These are phyloP conservation scores for Ophiothrix spiculata DNA, from an alignment of 35 echinoderm and acorn worm genomes.

Conservation along the genomic window DNA sequence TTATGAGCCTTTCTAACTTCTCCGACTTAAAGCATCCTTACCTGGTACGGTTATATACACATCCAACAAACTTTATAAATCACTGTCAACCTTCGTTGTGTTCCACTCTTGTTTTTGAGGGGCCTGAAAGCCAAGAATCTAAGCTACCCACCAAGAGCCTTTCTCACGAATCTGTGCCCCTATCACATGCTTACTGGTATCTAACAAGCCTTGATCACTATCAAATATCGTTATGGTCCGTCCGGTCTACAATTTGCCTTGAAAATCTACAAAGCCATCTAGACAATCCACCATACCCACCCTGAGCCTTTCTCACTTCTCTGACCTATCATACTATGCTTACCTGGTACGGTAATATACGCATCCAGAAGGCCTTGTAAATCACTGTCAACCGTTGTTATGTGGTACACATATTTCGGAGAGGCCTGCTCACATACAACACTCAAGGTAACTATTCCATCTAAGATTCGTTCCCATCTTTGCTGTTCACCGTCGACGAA, in stretches of 20 bases:
- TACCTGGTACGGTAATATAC: conserved; percentile 74
- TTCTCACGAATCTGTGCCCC: no score
- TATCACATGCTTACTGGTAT: no score
- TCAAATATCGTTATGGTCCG: no score
- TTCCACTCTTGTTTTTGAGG: conserved; percentile 50
- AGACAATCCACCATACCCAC: background rate
- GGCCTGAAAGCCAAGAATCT: conserved; percentile 58
- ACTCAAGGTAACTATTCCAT: conserved; percentile 53
- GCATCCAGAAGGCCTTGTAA: conserved; percentile 73
- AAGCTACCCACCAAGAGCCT: conserved; percentile 44
- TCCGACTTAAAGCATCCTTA: conserved; percentile 5
- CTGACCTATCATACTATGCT: background rate
- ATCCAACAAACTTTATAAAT: conserved; percentile 70
- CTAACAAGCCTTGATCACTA: no score
- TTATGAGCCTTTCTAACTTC: no score
- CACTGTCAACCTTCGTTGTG: conserved; percentile 57
- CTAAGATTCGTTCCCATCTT: conserved; percentile 62
- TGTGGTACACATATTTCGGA: conserved; percentile 61
- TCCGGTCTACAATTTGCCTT: no score
- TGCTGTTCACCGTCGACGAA: conserved; percentile 63
- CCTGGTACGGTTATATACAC: conserved; percentile 66
- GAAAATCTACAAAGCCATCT: background rate
- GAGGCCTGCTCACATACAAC: conserved; percentile 69
- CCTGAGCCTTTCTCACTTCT: background rate
- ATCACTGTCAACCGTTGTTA: conserved; percentile 65